These are phyloP conservation scores for Caenorhabditis sp. DNA, from an alignment of 2,888 invertebrate species.

Conservation along the genomic window DNA sequence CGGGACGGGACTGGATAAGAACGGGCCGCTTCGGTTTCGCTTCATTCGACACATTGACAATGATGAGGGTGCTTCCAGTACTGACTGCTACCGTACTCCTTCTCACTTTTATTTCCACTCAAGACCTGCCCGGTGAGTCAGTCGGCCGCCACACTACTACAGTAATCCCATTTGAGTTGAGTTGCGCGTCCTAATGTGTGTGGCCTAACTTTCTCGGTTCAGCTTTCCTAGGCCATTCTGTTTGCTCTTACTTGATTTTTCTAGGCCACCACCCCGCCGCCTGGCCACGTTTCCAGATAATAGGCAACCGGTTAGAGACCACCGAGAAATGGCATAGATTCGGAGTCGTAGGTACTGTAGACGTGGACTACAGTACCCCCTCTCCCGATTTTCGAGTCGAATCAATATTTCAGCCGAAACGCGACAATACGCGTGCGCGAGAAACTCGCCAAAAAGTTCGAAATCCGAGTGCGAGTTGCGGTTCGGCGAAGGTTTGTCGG, in stretches of 20 bases:
- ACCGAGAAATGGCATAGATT: conserved; percentile 49
- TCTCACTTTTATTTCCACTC: too few species aligned
- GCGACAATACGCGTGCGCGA: conserved; percentile 40
- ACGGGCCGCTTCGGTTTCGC: too few species aligned
- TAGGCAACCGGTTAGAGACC: conserved; percentile 27
- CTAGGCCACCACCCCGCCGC: not conserved
- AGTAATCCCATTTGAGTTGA: too few species aligned
- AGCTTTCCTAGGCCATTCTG: not conserved
- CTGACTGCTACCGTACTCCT: too few species aligned
- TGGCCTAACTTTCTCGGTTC: not conserved
- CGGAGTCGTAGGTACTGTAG: conserved; percentile 27
- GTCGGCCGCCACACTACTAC: too few species aligned
- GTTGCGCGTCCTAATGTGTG: too few species aligned
- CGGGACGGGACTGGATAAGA: too few species aligned
- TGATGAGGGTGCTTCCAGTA: too few species aligned
- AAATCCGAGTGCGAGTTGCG: conserved; percentile 44
- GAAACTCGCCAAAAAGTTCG: conserved; percentile 15
- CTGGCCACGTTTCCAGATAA: conserved; percentile 36
- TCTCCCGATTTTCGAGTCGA: too few species aligned
- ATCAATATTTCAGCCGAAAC: conserved; percentile 32
- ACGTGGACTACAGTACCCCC: not conserved
- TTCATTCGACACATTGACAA: too few species aligned
- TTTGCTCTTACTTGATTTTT: not conserved
- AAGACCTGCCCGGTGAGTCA: too few species aligned
- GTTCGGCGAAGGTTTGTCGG: conserved; percentile 49